Base-by-base conservation (phyloP, 2,888 invertebrate genomes). In the Pristionchus exspectatus region DNA sequence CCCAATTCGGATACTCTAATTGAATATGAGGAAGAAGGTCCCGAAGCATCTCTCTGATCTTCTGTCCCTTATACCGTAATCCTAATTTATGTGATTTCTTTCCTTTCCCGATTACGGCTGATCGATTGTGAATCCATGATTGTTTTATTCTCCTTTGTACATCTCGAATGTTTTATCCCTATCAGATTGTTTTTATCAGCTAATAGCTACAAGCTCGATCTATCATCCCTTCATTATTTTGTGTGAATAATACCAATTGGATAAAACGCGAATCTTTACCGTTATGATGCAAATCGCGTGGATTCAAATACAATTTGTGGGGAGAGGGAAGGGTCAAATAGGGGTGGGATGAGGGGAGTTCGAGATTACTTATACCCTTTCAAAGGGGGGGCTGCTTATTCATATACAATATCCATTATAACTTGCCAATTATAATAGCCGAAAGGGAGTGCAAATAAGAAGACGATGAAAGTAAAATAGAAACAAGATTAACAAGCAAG, bases 361-460 rank as follows among this genome's bases (percentile, higher is more conserved):
- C 74, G 74, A 74, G 74, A 74, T 74, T 74, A 74, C 74, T 74
- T 74, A 83, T 83, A 54, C 83, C 83, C 83, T 83, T 83, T 83
- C 83, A 83, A 83, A 83, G 83, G 83, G 83, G n/a, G 83, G 44
- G n/a, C 83, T 14, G 18, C 18, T 59, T 24, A 59, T 74, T 33
- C 74, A 74, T 74, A 74, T 74, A 33, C 74, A 74, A 30, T 33
- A 74, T 33, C 30, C 74, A 74, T 38, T 74, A 74, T 74, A 74
- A 74, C 74, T 24, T 33, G 74, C 38, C 38, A 74, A 74, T 74
- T 74, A 74, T 12, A 74, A 74, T 74, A 74, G 74, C 3, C 38
- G 38, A 74, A 33, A 74, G 27, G 74, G 74, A 21, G 74, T 33
- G 74, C 18, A 27, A 74, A 74, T 30, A 74, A 38, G 30, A 72